Evolutionary conservation across 2,113 vertebrate genomes (phyloP).

Genomic region (Eupsittula cactorum): DNA sequence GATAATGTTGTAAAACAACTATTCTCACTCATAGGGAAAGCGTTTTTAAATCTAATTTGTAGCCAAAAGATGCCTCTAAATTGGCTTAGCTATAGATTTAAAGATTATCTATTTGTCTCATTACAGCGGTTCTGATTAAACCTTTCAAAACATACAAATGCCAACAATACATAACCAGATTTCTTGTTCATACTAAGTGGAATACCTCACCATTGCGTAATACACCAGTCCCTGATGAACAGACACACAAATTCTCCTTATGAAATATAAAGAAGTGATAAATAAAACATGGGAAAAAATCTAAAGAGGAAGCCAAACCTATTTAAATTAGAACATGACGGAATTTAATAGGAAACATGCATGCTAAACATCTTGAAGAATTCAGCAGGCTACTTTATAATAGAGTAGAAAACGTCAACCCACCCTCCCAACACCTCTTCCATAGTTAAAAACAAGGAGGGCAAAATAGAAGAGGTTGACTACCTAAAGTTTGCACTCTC

Average conservation of each 20-base stretch:
- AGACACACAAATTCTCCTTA: background rate
- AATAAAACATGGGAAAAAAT: conserved; percentile 8
- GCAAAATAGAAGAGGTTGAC: background rate
- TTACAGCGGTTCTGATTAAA: background rate
- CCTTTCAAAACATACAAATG: background rate
- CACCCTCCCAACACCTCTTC: conserved; percentile 9
- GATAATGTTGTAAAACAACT: background rate
- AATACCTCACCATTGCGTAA: background rate
- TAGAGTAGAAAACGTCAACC: background rate
- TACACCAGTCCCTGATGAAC: background rate
- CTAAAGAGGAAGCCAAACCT: background rate
- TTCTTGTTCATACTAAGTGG: background rate
- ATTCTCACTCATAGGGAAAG: background rate
- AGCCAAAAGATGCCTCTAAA: background rate
- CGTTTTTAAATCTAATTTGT: background rate
- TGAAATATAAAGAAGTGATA: conserved; percentile 3
- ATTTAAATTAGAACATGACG: background rate
- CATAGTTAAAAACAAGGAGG: conserved; percentile 63
- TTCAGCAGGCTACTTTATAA: background rate
- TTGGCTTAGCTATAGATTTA: background rate
- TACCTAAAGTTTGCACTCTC: background rate
- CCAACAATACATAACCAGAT: background rate
- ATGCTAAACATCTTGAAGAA: background rate
- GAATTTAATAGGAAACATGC: background rate
- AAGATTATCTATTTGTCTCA: conserved; percentile 26